Conservation (phyloP, 2,888 invertebrate species). For the Acronicta aceris region DNA sequence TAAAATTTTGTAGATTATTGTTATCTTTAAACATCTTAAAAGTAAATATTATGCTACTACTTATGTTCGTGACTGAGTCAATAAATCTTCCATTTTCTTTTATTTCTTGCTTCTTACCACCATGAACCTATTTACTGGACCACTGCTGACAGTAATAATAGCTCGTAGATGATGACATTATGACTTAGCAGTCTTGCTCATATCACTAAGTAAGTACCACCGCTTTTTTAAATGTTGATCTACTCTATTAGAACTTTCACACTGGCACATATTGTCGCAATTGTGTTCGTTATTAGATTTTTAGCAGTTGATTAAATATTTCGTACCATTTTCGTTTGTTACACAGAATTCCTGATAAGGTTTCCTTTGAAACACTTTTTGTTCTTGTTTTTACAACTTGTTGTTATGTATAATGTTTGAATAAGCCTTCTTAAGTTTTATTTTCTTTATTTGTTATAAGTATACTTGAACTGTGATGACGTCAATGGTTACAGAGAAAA, state of each 20-base stretch:
- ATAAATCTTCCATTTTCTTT: too few relatives aligned
- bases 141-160: too few relatives aligned
- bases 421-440: slow-evolving; percentile 26
- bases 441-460: slow-evolving; percentile 11
- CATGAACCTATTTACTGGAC: too few relatives aligned
- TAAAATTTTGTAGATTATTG: too few relatives aligned
- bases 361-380: slow-evolving; percentile 26
- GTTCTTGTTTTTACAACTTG: slow-evolving; percentile 36
- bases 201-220: too few relatives aligned
- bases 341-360: slow-evolving; percentile 39
- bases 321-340: slow-evolving; percentile 35
- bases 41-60: too few relatives aligned
- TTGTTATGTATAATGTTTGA: slow-evolving; percentile 18
- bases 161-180: too few relatives aligned
- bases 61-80: too few relatives aligned
- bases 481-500: background rate
- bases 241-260: slow-evolving; percentile 15
- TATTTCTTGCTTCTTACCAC: too few relatives aligned
- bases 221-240: background rate
- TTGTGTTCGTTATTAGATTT: slow-evolving; percentile 43
- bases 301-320: slow-evolving; percentile 51
- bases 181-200: too few relatives aligned
- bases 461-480: background rate
- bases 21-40: too few relatives aligned
- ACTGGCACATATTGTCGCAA: slow-evolving; percentile 23